phyloP scores from a whole-genome alignment of 2,113 vertebrate species.

The Corythornis madagascariensis region DNA sequence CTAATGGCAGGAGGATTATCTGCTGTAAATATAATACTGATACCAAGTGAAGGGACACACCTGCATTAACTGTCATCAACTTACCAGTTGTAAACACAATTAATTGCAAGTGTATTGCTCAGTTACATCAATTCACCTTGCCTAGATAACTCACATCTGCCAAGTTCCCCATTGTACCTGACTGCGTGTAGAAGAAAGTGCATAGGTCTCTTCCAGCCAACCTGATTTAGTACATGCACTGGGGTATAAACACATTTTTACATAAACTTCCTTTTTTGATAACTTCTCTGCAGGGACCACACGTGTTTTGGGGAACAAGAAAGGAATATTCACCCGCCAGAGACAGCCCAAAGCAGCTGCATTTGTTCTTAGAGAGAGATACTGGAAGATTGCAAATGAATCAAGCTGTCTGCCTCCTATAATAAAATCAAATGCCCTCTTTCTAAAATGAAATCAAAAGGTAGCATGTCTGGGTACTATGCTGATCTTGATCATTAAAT shows the following conservation, averaged over 20 bases:
- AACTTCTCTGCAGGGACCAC: conserved; percentile 71
- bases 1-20: not conserved
- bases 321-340: conserved; percentile 93
- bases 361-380: conserved; percentile 88
- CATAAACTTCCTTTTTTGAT: not conserved
- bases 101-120: not conserved
- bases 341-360: conserved; percentile 92
- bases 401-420: conserved; percentile 75
- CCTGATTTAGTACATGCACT: not conserved
- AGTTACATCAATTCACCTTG: not conserved
- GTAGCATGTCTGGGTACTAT: not conserved
- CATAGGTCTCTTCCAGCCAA: conserved; percentile 21
- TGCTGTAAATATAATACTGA: not conserved
- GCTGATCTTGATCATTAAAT: conserved; percentile 18
- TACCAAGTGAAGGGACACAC: not conserved
- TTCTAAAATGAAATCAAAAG: conserved; percentile 62
- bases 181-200: not conserved
- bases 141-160: not conserved
- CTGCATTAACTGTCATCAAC: not conserved
- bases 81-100: not conserved
- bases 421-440: conserved; percentile 69
- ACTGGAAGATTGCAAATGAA: conserved; percentile 93
- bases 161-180: not conserved
- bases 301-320: conserved; percentile 90
- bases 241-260: not conserved